A percentile compares a stretch with the other conserved stretches of the same genome.
Evolutionary conservation across 1,140 invertebrate genomes (phyloP).

Genomic region (Bombus confusus): DNA sequence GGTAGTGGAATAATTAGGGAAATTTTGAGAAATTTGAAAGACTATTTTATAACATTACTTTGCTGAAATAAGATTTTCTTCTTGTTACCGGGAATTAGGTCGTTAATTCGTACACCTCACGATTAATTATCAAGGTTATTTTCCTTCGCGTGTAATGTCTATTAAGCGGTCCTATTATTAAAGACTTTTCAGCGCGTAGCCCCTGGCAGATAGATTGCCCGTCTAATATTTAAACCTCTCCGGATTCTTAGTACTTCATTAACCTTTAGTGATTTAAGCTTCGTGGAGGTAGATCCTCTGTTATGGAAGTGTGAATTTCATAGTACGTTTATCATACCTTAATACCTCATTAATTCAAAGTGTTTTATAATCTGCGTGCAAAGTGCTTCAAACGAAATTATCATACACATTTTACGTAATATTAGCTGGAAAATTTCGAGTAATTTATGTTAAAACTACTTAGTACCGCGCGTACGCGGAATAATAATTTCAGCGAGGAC

Average conservation of each 20-base stretch:
- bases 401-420: not conserved
- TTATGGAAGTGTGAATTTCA: slow-evolving; percentile 21
- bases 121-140: not conserved
- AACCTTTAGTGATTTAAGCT: slow-evolving; percentile 12
- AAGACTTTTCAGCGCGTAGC: not conserved
- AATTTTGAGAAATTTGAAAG: not conserved
- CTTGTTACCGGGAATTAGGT: not conserved
- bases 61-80: not conserved
- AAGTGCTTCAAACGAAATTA: not conserved
- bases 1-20: not conserved
- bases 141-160: not conserved
- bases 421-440: not conserved
- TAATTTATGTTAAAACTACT: not conserved
- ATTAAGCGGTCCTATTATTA: slow-evolving; percentile 21
- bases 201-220: not conserved
- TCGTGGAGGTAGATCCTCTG: not conserved
- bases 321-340: not conserved
- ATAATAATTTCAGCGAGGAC: not conserved
- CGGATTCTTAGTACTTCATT: slow-evolving; percentile 4
- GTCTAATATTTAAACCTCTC: slow-evolving; percentile 7
- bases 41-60: not conserved
- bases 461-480: not conserved
- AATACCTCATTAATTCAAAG: slow-evolving; percentile 3
- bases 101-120: not conserved
- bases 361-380: not conserved